A percentile compares a stretch with the other conserved stretches of the same genome.
phyloP scores from a whole-genome alignment of 2,113 vertebrate species.

The Ptilonorhynchus violaceus region DNA sequence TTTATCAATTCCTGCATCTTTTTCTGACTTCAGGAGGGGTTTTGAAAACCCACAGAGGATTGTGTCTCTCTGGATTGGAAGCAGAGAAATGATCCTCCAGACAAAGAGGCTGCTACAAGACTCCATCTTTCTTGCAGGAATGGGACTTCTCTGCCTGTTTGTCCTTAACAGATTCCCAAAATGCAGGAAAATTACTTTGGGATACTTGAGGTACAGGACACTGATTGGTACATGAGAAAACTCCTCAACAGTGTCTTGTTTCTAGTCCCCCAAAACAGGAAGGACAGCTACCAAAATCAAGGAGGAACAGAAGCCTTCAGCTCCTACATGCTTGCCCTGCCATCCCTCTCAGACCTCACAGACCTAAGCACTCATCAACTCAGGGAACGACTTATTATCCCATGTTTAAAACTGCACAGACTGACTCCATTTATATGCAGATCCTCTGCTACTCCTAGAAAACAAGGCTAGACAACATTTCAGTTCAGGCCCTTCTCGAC shows the following conservation, averaged over 20 bases:
- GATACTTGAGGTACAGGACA: background rate
- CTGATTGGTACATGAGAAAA: background rate
- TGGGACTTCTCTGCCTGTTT: background rate
- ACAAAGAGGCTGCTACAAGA: background rate
- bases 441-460: background rate
- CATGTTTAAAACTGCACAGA: background rate
- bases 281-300: background rate
- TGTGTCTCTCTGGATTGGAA: background rate
- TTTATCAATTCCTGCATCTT: background rate
- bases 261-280: background rate
- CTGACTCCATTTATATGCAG: background rate
- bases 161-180: background rate
- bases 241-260: background rate
- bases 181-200: background rate
- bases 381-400: background rate
- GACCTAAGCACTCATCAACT: background rate
- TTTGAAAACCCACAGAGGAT: background rate
- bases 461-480: background rate
- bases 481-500: background rate
- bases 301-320: background rate
- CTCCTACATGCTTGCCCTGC: background rate
- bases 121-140: background rate
- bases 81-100: background rate
- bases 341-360: background rate
- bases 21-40: background rate